Evolutionary conservation across 2,888 invertebrate genomes (phyloP).

Genomic region (Synanthedon andrenaeformis): DNA sequence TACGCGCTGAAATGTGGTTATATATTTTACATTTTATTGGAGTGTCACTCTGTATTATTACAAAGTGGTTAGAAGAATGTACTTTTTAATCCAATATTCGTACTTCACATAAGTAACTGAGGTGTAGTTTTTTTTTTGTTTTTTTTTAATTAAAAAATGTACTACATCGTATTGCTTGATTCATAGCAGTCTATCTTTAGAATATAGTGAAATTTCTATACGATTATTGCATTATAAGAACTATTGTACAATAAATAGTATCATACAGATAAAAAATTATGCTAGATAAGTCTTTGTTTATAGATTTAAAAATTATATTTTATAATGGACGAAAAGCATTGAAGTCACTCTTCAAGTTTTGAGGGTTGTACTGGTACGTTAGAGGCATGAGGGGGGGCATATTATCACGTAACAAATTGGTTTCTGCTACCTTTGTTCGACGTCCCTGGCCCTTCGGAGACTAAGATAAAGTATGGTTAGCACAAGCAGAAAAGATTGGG

Average conservation of each 20-base stretch:
- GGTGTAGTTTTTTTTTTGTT: too few relatives aligned
- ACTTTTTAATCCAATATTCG: too few relatives aligned
- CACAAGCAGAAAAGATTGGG: conserved; percentile 8
- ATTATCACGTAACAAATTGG: conserved; percentile 71
- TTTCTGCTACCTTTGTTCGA: conserved; percentile 67
- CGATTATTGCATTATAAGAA: too few relatives aligned
- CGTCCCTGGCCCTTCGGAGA: conserved; percentile 40
- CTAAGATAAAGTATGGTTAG: conserved; percentile 38
- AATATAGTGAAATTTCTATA: too few relatives aligned
- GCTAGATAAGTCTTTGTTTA: not conserved
- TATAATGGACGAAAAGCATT: conserved; percentile 28
- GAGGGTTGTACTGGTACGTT: conserved; percentile 4
- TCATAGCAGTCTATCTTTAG: too few relatives aligned
- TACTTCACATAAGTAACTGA: too few relatives aligned
- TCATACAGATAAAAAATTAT: too few relatives aligned
- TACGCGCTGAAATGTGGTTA: conserved; percentile 21
- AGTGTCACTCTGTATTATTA: conserved; percentile 10
- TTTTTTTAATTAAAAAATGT: too few relatives aligned
- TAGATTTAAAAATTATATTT: conserved; percentile 7
- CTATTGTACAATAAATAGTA: too few relatives aligned
- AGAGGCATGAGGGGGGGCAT: conserved; percentile 32
- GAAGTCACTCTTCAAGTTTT: conserved; percentile 29
- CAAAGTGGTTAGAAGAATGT: too few relatives aligned
- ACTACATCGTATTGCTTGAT: too few relatives aligned
- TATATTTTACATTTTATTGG: conserved; percentile 35